A percentile compares a stretch with the other conserved stretches of the same genome.
Evolutionary conservation across 2,113 vertebrate species (phyloP).

Genomic region (Cyprinus carpio): DNA sequence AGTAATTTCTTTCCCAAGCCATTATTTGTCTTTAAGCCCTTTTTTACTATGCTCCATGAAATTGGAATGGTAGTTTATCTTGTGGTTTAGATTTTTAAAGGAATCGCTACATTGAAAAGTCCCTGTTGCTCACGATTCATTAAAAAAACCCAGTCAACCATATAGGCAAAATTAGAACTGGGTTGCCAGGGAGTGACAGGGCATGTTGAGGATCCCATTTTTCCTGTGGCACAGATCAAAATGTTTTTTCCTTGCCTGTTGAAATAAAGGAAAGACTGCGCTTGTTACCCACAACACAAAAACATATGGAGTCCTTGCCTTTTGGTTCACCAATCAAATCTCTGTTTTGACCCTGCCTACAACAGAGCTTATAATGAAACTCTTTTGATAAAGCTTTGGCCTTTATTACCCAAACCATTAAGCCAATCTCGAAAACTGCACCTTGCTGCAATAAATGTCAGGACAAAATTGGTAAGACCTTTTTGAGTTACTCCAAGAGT

Average conservation of each 20-base stretch:
- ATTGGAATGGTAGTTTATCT: neutral
- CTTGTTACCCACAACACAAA: slow-evolving; percentile 57
- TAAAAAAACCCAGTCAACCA: slow-evolving; percentile 69
- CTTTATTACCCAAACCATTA: slow-evolving; percentile 55
- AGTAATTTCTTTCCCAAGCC: neutral
- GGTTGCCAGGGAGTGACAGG: slow-evolving; percentile 55
- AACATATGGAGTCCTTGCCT: slow-evolving; percentile 36
- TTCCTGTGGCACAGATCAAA: slow-evolving; percentile 49
- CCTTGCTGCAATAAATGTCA: slow-evolving; percentile 64
- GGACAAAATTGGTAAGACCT: slow-evolving; percentile 54
- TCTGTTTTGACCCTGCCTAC: neutral
- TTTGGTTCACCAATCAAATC: slow-evolving; percentile 20
- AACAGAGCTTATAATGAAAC: slow-evolving; percentile 42
- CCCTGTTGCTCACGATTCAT: slow-evolving; percentile 56
- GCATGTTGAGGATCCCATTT: slow-evolving; percentile 52
- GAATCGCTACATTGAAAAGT: slow-evolving; percentile 20
- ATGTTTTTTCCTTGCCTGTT: slow-evolving; percentile 22
- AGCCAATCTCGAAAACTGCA: slow-evolving; percentile 46
- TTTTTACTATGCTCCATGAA: slow-evolving; percentile 15
- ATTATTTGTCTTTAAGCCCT: slow-evolving; percentile 24
- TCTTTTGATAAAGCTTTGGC: slow-evolving; percentile 49
- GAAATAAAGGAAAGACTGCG: slow-evolving; percentile 9
- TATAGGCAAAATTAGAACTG: slow-evolving; percentile 51
- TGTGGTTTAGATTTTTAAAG: neutral
- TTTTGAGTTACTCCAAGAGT: slow-evolving; percentile 24